Conservation (phyloP, 2,888 invertebrate genomes). For the Epinotia demarniana region DNA sequence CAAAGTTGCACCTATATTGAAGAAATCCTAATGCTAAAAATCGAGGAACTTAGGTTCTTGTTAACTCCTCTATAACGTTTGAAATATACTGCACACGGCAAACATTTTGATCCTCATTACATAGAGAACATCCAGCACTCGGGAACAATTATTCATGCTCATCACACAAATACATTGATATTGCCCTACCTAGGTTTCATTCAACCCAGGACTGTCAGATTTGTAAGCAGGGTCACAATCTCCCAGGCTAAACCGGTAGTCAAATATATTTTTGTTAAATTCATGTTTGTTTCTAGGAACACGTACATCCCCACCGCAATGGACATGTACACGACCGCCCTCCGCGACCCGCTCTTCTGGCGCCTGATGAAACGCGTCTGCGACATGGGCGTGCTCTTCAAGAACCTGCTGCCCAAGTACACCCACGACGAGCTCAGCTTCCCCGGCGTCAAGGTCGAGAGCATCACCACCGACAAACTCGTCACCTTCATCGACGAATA, state of each 20-base stretch:
- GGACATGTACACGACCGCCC: slow-evolving; percentile 86
- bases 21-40: too few species aligned
- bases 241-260: background rate
- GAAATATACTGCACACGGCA: too few species aligned
- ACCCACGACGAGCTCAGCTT: slow-evolving; percentile 85
- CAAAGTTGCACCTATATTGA: too few species aligned
- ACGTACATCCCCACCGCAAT: slow-evolving; percentile 85
- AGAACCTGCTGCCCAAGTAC: slow-evolving; percentile 85
- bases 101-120: too few species aligned
- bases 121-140: too few species aligned
- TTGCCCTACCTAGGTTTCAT: too few species aligned
- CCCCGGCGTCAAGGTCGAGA: slow-evolving; percentile 87
- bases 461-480: slow-evolving; percentile 86
- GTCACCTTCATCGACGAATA: slow-evolving; percentile 89
- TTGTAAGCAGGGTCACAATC: too few species aligned
- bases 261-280: background rate
- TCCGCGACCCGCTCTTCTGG: slow-evolving; percentile 91
- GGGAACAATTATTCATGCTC: too few species aligned
- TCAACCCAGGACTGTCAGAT: too few species aligned
- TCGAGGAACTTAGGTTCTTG: too few species aligned
- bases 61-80: too few species aligned
- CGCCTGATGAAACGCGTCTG: slow-evolving; percentile 86
- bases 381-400: slow-evolving; percentile 84
- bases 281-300: slow-evolving; percentile 60
- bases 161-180: too few species aligned